Evolutionary conservation across 2,888 invertebrate genomes (phyloP).

Genomic region (Euplagia quadripunctaria): DNA sequence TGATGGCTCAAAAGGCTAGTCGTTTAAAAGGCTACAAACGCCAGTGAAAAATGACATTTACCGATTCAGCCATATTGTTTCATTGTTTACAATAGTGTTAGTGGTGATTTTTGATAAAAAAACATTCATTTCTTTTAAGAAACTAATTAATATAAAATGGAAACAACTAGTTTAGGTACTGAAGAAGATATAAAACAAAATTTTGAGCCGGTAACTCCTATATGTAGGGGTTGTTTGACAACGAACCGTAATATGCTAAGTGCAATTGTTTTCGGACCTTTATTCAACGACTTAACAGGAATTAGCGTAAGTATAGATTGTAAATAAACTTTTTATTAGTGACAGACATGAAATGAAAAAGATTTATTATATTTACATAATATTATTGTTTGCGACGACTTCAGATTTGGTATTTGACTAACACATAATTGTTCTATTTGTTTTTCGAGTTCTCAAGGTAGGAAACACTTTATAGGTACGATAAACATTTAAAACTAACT

Average conservation of each 20-base stretch:
- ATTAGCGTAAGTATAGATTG: slow-evolving; percentile 65
- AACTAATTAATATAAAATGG: slow-evolving; percentile 28
- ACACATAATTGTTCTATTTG: not conserved
- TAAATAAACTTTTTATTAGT: not conserved
- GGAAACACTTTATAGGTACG: not conserved
- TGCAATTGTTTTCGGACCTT: slow-evolving; percentile 47
- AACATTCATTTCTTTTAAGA: not conserved
- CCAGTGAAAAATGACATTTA: not conserved
- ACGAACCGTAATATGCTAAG: slow-evolving; percentile 64
- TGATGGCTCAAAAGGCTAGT: not conserved
- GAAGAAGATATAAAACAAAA: slow-evolving; percentile 53
- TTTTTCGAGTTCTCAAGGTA: not conserved
- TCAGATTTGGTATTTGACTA: not conserved
- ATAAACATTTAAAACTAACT: too few species aligned
- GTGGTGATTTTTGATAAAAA: not conserved
- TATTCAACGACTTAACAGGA: slow-evolving; percentile 70
- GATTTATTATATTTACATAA: not conserved
- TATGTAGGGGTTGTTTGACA: slow-evolving; percentile 77
- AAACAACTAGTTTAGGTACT: slow-evolving; percentile 24
- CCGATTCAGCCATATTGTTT: slow-evolving; percentile 21
- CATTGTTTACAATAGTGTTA: slow-evolving; percentile 17
- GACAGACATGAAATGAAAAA: not conserved
- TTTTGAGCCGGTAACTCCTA: slow-evolving; percentile 54
- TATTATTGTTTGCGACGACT: not conserved
- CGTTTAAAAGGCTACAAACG: rapidly evolving